Evolutionary conservation across 30 jellyfish, hydroid and myxozoan genomes (phyloP).

Genomic region (Aurelia aurita): DNA sequence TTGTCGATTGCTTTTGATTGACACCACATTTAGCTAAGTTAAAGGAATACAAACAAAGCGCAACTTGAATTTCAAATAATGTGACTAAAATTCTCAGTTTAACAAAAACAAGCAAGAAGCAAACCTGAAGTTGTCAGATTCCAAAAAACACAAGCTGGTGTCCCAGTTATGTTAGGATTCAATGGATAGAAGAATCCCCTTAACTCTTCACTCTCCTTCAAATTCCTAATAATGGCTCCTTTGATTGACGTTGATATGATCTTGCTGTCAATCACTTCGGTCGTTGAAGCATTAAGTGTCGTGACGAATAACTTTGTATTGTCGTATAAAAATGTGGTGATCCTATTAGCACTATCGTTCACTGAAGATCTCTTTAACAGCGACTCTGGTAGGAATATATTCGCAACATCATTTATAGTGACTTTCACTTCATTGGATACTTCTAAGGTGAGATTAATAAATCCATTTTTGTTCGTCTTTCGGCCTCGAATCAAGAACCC

Average conservation of each 20-base stretch:
- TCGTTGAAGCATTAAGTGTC: background rate
- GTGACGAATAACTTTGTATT: constrained; percentile 42
- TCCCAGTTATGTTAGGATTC: constrained; percentile 37
- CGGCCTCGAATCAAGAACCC: constrained; percentile 22
- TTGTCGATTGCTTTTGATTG: too few species aligned
- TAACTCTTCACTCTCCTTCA: constrained; percentile 36
- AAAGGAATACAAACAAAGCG: too few species aligned
- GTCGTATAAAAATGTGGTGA: constrained; percentile 51
- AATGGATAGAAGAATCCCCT: constrained; percentile 38
- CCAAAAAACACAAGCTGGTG: constrained; percentile 48
- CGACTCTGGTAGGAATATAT: constrained; percentile 43
- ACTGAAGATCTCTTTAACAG: constrained; percentile 1
- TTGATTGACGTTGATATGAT: constrained; percentile 62
- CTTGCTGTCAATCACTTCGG: constrained; percentile 47
- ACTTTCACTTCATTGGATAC: background rate
- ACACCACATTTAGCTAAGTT: too few species aligned
- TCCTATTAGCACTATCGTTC: constrained; percentile 3
- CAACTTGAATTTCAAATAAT: too few species aligned
- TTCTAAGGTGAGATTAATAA: constrained; percentile 14
- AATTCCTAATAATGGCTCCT: constrained; percentile 11
- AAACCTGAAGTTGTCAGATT: constrained; percentile 33
- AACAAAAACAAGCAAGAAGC: background rate
- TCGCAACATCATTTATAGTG: constrained; percentile 17
- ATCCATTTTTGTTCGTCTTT: background rate
- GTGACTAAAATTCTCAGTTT: too few species aligned